phyloP scores from a whole-genome alignment of 1,140 invertebrate species.

The Cecropterus lyciades region DNA sequence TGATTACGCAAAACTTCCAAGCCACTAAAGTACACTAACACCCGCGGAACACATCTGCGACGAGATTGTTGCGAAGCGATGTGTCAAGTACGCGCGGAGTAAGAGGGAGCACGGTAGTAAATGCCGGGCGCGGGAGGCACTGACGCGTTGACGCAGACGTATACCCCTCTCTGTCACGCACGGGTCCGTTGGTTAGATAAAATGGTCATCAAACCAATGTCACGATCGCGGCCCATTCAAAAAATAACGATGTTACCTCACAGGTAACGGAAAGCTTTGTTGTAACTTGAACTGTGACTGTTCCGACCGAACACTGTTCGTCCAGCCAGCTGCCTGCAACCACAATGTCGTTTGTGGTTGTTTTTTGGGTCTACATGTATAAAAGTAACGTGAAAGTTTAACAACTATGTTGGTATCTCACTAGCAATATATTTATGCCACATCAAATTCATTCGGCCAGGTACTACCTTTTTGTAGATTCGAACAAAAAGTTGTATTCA shows the following conservation, averaged over 20 bases:
- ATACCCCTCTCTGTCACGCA: conserved; percentile 63
- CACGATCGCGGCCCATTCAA: conserved; percentile 40
- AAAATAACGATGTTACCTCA: conserved; percentile 45
- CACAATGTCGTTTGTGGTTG: conserved; percentile 23
- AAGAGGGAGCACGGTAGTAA: conserved; percentile 56
- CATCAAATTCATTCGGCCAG: too few relatives aligned
- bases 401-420: background rate
- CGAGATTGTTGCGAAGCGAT: conserved; percentile 31
- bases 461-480: too few relatives aligned
- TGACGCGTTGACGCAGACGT: conserved; percentile 56
- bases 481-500: too few relatives aligned
- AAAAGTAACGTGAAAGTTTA: conserved; percentile 10
- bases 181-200: conserved; percentile 49
- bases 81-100: conserved; percentile 47
- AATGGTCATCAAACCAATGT: conserved; percentile 58
- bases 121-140: conserved; percentile 63
- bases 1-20: conserved; percentile 52
- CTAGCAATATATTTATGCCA: too few relatives aligned
- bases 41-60: conserved; percentile 63
- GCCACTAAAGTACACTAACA: conserved; percentile 61
- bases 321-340: conserved; percentile 12
- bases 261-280: conserved; percentile 26
- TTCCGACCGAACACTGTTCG: conserved; percentile 3
- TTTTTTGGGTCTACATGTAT: background rate
- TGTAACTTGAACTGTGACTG: conserved; percentile 11